A percentile compares a stretch with the other conserved stretches of the same genome.
Evolutionary conservation across 2,888 invertebrate species (phyloP).

Genomic region (Brenthis hecate): DNA sequence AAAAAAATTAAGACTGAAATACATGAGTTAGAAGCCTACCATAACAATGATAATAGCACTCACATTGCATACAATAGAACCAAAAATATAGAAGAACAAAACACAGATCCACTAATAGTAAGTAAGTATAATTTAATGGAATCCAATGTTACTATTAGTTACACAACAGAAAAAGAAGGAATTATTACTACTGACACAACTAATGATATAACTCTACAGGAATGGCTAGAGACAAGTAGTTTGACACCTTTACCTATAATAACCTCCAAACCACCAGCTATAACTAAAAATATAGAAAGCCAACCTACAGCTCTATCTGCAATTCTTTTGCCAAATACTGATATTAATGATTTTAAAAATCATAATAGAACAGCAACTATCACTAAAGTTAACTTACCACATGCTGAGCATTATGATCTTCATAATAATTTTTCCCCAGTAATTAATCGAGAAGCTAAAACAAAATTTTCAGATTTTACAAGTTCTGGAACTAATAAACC

Average conservation of each 20-base stretch:
- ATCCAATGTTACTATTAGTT: conserved; percentile 70
- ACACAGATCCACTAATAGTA: conserved; percentile 62
- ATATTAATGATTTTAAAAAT: conserved; percentile 55
- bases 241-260: conserved; percentile 53
- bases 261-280: conserved; percentile 56
- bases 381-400: conserved; percentile 72
- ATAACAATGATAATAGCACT: conserved; percentile 69
- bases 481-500: conserved; percentile 72
- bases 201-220: conserved; percentile 71
- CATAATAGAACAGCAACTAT: conserved; percentile 70
- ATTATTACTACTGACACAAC: conserved; percentile 74
- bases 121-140: conserved; percentile 75
- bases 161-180: conserved; percentile 73
- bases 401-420: conserved; percentile 60
- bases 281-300: conserved; percentile 62
- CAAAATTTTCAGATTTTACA: conserved; percentile 65
- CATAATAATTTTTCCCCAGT: conserved; percentile 65
- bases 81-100: conserved; percentile 72
- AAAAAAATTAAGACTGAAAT: conserved; percentile 72
- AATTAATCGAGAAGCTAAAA: conserved; percentile 70
- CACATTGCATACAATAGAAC: conserved; percentile 72
- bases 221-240: conserved; percentile 70
- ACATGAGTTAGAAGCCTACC: conserved; percentile 70
- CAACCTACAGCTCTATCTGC: conserved; percentile 83
- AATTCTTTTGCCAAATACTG: conserved; percentile 82